A percentile compares a stretch with the other conserved stretches of the same genome.
phyloP scores from a whole-genome alignment of 2,888 invertebrate genomes.

The Lochmaea capreae region DNA sequence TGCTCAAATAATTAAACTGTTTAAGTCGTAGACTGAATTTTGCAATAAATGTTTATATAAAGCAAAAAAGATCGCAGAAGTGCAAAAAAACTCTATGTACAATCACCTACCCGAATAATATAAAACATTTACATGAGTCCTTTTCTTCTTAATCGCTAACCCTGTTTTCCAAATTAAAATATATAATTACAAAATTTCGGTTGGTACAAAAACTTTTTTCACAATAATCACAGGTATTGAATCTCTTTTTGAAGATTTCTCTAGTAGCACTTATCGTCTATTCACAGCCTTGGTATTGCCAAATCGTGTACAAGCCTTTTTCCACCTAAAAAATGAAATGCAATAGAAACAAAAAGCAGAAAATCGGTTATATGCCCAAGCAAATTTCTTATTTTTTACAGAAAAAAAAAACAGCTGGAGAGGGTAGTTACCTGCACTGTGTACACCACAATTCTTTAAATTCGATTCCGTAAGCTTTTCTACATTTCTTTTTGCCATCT shows the following conservation, averaged over 20 bases:
- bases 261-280: slow-evolving; percentile 19
- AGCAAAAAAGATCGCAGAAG: too few species aligned
- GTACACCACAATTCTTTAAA: slow-evolving; percentile 39
- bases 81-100: too few species aligned
- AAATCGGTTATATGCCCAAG: not conserved
- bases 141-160: not conserved
- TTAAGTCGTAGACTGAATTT: too few species aligned
- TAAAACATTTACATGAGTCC: not conserved
- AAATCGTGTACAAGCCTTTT: slow-evolving; percentile 37
- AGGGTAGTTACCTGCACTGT: slow-evolving; percentile 25
- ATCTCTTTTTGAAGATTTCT: slow-evolving; percentile 25
- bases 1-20: too few species aligned
- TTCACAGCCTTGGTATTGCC: slow-evolving; percentile 33
- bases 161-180: slow-evolving; percentile 9
- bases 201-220: slow-evolving; percentile 7
- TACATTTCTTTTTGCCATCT: slow-evolving; percentile 34
- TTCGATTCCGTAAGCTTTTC: slow-evolving; percentile 36
- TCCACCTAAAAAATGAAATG: slow-evolving; percentile 29
- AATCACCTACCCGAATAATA: not conserved
- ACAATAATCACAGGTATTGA: slow-evolving; percentile 33
- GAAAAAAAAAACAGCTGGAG: not conserved
- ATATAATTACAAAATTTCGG: not conserved
- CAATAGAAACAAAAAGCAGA: too few species aligned
- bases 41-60: too few species aligned
- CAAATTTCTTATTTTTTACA: not conserved